Evolutionary conservation across 2,797 vertebrate species (phyloP).

Genomic region (Xiphorhynchus erythropygius): DNA sequence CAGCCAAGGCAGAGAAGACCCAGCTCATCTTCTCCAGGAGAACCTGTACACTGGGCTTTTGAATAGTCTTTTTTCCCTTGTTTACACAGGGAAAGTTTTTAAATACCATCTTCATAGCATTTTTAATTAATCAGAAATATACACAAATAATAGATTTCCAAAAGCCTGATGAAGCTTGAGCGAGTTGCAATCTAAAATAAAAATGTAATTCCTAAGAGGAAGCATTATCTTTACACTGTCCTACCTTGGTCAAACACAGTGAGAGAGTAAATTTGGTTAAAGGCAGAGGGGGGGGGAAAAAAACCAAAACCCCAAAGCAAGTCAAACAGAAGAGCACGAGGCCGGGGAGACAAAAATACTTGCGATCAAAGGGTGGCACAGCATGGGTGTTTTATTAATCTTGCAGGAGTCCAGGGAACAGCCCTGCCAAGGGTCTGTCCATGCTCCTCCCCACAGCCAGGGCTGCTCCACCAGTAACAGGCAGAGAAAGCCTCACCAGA

Average conservation of each 20-base stretch:
- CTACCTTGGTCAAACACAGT: neutral
- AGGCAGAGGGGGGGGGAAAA: fast-evolving
- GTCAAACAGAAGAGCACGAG: fast-evolving
- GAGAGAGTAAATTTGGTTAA: neutral
- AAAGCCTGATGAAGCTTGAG: neutral
- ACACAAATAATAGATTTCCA: neutral
- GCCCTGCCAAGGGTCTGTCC: neutral
- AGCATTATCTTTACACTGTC: neutral
- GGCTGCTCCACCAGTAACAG: neutral
- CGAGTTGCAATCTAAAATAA: neutral
- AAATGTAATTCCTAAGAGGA: neutral
- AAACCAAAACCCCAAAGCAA: neutral
- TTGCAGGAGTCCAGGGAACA: neutral
- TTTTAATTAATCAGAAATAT: neutral
- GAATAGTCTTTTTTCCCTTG: neutral
- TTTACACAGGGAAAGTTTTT: neutral
- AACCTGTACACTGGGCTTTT: neutral
- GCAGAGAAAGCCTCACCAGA: neutral
- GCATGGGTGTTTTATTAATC: neutral
- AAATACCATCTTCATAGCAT: neutral
- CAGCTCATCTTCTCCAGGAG: neutral
- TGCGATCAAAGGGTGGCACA: neutral
- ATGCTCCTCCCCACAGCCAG: fast-evolving
- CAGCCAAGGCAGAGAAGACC: neutral
- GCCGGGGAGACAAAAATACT: neutral